phyloP scores from a whole-genome alignment of 2,888 invertebrate genomes.

The Prenolepis imparis region DNA sequence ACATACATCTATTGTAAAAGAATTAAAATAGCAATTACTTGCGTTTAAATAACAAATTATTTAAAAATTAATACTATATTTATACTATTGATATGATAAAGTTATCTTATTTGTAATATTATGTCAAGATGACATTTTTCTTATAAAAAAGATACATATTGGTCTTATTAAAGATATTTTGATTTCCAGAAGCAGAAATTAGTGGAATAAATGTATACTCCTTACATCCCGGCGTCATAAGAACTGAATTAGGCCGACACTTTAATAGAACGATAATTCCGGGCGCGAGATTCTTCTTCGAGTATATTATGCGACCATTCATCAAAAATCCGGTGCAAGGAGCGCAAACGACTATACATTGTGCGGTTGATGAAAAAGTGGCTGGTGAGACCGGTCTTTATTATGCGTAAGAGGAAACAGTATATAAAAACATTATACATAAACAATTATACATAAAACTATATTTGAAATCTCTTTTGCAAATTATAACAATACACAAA shows the following conservation, averaged over 20 bases:
- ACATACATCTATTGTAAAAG: background rate
- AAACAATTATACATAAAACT: background rate
- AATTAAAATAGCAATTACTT: background rate
- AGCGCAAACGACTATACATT: constrained; percentile 92
- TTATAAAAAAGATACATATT: background rate
- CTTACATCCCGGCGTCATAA: constrained; percentile 92
- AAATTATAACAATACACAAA: constrained; percentile 1
- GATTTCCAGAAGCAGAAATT: constrained; percentile 74
- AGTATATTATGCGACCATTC: constrained; percentile 85
- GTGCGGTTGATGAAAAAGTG: constrained; percentile 90
- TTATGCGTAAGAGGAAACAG: constrained; percentile 86
- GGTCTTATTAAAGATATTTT: background rate
- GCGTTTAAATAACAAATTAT: background rate
- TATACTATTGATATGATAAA: constrained; percentile 81
- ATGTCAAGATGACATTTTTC: background rate
- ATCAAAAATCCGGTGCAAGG: constrained; percentile 89
- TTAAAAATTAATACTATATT: constrained; percentile 64
- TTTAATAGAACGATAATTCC: constrained; percentile 87
- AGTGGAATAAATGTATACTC: constrained; percentile 90
- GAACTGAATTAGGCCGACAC: constrained; percentile 92
- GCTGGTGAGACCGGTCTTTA: constrained; percentile 89
- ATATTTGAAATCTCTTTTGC: background rate
- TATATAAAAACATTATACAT: background rate
- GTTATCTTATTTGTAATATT: constrained; percentile 83
- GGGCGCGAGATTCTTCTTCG: constrained; percentile 87